These are phyloP conservation scores for Molossus alvarezi DNA, from an alignment of 2,797 vertebrate species.

Conservation along the genomic window DNA sequence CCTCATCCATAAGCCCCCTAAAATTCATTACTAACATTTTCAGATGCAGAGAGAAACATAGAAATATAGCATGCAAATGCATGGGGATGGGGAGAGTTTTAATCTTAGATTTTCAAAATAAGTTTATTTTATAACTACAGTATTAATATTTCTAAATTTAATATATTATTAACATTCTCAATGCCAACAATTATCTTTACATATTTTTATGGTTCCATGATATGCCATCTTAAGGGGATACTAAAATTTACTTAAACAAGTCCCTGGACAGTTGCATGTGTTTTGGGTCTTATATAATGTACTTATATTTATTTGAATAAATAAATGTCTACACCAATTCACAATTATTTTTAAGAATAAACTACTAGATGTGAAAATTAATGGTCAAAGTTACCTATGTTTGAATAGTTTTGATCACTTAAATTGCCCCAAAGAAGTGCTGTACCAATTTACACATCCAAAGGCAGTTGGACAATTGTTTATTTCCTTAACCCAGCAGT, in stretches of 20 bases:
- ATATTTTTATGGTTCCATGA: background rate
- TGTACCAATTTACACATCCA: background rate
- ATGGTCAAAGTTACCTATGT: background rate
- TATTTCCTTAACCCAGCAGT: background rate
- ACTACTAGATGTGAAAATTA: background rate
- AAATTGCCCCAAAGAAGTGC: background rate
- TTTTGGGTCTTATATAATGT: constrained; percentile 10
- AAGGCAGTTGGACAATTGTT: background rate
- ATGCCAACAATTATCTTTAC: background rate
- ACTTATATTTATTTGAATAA: constrained; percentile 7
- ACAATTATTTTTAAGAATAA: background rate
- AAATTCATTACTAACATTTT: constrained; percentile 42
- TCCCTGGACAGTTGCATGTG: background rate
- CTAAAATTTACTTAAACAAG: constrained; percentile 22
- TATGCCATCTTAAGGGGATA: background rate
- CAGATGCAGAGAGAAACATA: background rate
- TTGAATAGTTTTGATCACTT: constrained; percentile 27
- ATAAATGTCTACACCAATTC: background rate
- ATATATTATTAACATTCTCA: constrained; percentile 15
- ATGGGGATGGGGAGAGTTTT: background rate
- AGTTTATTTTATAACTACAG: background rate
- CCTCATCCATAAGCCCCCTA: background rate
- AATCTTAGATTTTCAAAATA: constrained; percentile 21
- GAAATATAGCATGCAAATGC: constrained; percentile 10
- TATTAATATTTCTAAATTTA: constrained; percentile 55